phyloP scores from a whole-genome alignment of 2,797 vertebrate genomes.

The Lutjanus argentimaculatus region DNA sequence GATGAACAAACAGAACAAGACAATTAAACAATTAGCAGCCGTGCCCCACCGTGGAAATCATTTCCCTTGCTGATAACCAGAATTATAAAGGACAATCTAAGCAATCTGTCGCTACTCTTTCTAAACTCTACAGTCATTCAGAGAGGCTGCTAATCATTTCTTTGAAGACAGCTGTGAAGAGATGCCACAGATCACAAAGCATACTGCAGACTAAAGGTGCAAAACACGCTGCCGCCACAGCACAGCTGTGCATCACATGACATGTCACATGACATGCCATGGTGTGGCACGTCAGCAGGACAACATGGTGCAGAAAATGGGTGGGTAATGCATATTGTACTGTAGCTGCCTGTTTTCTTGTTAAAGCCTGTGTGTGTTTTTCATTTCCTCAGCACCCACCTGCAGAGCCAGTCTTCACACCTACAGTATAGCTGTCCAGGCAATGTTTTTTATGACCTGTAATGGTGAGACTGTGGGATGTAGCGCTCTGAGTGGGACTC shows the following conservation, averaged over 20 bases:
- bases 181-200: slow-evolving; percentile 58
- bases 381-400: slow-evolving; percentile 27
- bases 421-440: slow-evolving; percentile 11
- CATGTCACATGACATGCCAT: slow-evolving; percentile 34
- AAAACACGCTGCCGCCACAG: slow-evolving; percentile 75
- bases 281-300: slow-evolving; percentile 14
- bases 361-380: slow-evolving; percentile 7
- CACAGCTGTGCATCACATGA: slow-evolving; percentile 55
- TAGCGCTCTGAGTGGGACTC: slow-evolving; percentile 36
- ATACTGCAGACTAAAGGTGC: slow-evolving; percentile 52
- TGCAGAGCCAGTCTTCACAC: slow-evolving; percentile 37
- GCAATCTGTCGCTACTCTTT: slow-evolving; percentile 17
- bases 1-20: slow-evolving; percentile 72
- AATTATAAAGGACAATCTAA: slow-evolving; percentile 21
- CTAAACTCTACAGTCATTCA: slow-evolving; percentile 20
- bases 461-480: slow-evolving; percentile 28
- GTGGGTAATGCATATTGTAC: not conserved
- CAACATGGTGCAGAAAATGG: not conserved
- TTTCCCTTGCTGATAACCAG: slow-evolving; percentile 32
- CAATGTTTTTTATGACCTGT: slow-evolving; percentile 29
- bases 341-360: slow-evolving; percentile 5
- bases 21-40: slow-evolving; percentile 93
- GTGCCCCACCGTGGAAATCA: slow-evolving; percentile 28
- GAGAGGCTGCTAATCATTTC: slow-evolving; percentile 81
- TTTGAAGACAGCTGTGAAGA: slow-evolving; percentile 55